These are phyloP conservation scores for Thunnus maccoyii DNA, from an alignment of 2,113 vertebrate genomes.

Conservation along the genomic window DNA sequence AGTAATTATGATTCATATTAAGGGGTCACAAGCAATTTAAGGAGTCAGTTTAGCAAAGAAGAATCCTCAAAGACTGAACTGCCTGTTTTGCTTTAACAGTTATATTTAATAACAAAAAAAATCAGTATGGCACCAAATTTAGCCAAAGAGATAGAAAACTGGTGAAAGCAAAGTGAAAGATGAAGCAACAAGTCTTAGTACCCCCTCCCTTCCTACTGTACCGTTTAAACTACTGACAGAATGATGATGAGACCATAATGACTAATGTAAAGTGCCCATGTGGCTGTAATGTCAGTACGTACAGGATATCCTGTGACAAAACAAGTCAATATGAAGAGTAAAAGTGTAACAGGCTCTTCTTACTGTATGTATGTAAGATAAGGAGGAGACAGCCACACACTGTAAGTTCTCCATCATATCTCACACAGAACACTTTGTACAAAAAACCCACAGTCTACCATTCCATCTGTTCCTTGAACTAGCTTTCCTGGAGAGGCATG, in stretches of 20 bases:
- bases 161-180: no score
- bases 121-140: background rate
- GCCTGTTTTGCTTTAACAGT: background rate
- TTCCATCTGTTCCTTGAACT: constrained; percentile 12
- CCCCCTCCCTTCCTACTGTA: background rate
- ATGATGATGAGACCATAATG: background rate
- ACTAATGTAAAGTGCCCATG: background rate
- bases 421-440: constrained; percentile 3
- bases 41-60: no score
- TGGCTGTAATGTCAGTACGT: constrained; percentile 14
- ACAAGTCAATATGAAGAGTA: constrained; percentile 24
- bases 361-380: background rate
- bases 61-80: no score
- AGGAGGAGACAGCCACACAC: background rate
- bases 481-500: constrained; percentile 65
- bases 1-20: no score
- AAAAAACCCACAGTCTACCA: background rate
- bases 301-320: constrained; percentile 22
- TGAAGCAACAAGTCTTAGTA: constrained; percentile 35
- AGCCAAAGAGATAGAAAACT: background rate
- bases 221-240: constrained; percentile 2
- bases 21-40: background rate
- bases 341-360: background rate
- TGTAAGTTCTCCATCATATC: background rate
- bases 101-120: no score